Base-by-base conservation (phyloP, 2,113 vertebrate genomes). In the Shinisaurus crocodilurus region DNA sequence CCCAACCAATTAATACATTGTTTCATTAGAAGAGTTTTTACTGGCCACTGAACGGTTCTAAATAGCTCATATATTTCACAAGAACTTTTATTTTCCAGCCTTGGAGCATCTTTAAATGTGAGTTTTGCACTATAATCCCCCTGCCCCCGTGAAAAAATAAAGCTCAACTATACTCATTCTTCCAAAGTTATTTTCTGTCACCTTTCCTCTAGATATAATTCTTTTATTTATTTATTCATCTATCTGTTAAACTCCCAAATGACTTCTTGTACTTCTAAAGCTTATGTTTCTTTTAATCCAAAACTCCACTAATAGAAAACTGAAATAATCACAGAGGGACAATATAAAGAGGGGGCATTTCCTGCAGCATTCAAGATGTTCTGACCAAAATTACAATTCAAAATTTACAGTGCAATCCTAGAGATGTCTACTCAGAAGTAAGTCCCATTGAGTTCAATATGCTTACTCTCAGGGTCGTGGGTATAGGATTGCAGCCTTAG, bases 61-160 rank as follows among this genome's bases (percentile, higher is more conserved):
- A 96, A 96, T 92, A 95, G 86, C 93, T 96, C 92, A 93, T 96
- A 95, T 95, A 96, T 93, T 97, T 96, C 95, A 94, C 74, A 93
- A 95, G 89, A 93, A 94, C 90, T 94, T 95, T 70, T 94, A 84
- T 94, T 91, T 96, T 88, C 82, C 84, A 89, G 86, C 88, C 92
- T 93, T 93, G 92, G 95, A 96, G 89, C 84, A 86, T 90, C 91
- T 96, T 96, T 95, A 97, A 97, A 96, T 87, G 92, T 90, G 94
- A 96, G 96, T 95, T 94, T 92, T 88, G 92, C 84, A 67, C 74
- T 32, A 0, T 95, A 93, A 93, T 94, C 88, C 63, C 40, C 95
- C 95, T 93, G 25, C 88, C 86, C 34, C 23, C 40, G 65, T 76
- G 82, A 94, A 70, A 91, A 94, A 95, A 95, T 90, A n/a, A n/a